A percentile compares a stretch with the other conserved stretches of the same genome.
phyloP scores from a whole-genome alignment of 2,888 invertebrate genomes.

The Apomyelois bistriatella region DNA sequence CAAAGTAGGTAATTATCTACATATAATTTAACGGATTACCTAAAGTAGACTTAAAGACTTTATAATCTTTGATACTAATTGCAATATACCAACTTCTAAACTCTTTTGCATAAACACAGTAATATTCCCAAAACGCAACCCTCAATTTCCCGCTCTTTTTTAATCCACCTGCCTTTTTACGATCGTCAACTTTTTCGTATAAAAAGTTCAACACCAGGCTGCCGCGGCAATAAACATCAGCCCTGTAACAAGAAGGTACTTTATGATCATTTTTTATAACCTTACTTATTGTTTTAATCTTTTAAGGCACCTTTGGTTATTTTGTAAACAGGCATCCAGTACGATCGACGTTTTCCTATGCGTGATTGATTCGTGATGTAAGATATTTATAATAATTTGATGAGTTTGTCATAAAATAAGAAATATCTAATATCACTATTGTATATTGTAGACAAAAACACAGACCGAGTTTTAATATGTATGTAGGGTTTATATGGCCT shows the following conservation, averaged over 20 bases:
- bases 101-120: constrained; percentile 14
- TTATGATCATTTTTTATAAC: constrained; percentile 37
- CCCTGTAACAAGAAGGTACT: constrained; percentile 36
- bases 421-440: no score
- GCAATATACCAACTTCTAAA: no score
- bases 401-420: no score
- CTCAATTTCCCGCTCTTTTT: constrained; percentile 47
- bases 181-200: constrained; percentile 66
- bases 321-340: background rate
- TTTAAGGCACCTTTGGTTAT: constrained; percentile 28
- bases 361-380: no score
- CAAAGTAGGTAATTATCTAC: no score
- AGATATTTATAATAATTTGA: no score
- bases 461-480: no score
- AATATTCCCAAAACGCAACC: constrained; percentile 23
- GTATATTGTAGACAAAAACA: no score
- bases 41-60: background rate
- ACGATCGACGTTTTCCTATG: no score
- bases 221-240: constrained; percentile 51
- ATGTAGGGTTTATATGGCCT: no score
- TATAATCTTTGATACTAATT: background rate
- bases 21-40: no score
- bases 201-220: constrained; percentile 62
- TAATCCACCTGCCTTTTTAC: constrained; percentile 72
- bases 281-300: constrained; percentile 59